phyloP scores from a whole-genome alignment of 1,140 invertebrate species.

The Megalonaias nervosa region DNA sequence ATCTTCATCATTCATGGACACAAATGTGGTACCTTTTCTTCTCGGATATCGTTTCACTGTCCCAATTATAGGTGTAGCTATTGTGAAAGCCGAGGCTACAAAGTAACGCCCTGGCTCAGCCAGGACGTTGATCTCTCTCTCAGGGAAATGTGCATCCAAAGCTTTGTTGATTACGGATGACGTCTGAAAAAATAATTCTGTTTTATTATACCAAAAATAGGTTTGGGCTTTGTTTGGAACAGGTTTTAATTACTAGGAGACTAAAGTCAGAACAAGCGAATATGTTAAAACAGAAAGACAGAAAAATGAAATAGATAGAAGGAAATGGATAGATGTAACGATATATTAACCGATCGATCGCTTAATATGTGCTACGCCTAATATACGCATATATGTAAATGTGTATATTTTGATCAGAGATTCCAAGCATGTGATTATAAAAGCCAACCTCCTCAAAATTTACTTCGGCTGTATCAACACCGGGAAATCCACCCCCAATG shows the following conservation, averaged over 20 bases:
- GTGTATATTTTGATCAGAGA: no score
- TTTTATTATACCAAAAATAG: no score
- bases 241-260: no score
- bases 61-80: neutral
- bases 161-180: neutral
- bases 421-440: no score
- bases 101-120: neutral
- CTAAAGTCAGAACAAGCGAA: no score
- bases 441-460: neutral
- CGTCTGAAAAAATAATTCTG: neutral
- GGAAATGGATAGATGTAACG: neutral
- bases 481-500: conserved; percentile 71
- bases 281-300: no score
- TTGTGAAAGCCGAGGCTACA: neutral
- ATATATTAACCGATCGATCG: neutral
- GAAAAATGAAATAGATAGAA: neutral
- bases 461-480: conserved; percentile 51
- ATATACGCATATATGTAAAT: neutral
- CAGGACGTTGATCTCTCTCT: neutral
- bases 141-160: neutral
- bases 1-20: neutral
- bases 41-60: neutral
- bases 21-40: neutral
- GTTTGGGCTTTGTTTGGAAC: no score
- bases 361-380: neutral